A percentile compares a stretch with the other conserved stretches of the same genome.
Conservation (phyloP, 2,113 vertebrate genomes). For the Paralichthys olivaceus region DNA sequence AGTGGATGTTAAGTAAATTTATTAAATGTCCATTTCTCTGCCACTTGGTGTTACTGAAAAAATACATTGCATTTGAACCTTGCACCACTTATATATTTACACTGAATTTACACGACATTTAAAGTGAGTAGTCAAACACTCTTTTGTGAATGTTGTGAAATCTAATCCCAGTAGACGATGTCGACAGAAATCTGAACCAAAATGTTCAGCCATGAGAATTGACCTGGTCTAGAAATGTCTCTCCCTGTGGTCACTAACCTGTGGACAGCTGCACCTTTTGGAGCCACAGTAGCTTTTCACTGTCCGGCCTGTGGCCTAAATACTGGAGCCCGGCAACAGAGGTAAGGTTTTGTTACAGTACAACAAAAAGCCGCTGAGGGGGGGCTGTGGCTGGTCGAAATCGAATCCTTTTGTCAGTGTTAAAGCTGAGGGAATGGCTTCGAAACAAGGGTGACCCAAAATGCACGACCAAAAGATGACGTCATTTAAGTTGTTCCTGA, state of each 20-base stretch:
- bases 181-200: conserved; percentile 1
- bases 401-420: conserved; percentile 45
- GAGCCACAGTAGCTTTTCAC: conserved; percentile 13
- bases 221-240: not conserved
- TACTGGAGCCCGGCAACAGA: conserved; percentile 42
- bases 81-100: not conserved
- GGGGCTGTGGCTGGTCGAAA: conserved; percentile 47
- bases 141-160: not conserved
- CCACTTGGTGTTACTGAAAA: not conserved
- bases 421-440: conserved; percentile 28
- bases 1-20: not conserved
- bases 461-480: not conserved
- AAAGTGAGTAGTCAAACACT: not conserved
- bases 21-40: not conserved
- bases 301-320: conserved; percentile 50
- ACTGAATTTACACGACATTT: not conserved
- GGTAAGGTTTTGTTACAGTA: conserved; percentile 60
- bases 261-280: conserved; percentile 15
- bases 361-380: conserved; percentile 59
- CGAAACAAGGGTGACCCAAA: conserved; percentile 1
- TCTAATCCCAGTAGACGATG: not conserved
- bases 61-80: not conserved
- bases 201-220: not conserved
- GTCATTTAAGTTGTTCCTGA: no score
- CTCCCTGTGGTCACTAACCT: not conserved